Percentiles rank a stretch among this genome's conserved stretches.
phyloP scores from a whole-genome alignment of 2,113 vertebrate species.

The Okapia johnstoni region DNA sequence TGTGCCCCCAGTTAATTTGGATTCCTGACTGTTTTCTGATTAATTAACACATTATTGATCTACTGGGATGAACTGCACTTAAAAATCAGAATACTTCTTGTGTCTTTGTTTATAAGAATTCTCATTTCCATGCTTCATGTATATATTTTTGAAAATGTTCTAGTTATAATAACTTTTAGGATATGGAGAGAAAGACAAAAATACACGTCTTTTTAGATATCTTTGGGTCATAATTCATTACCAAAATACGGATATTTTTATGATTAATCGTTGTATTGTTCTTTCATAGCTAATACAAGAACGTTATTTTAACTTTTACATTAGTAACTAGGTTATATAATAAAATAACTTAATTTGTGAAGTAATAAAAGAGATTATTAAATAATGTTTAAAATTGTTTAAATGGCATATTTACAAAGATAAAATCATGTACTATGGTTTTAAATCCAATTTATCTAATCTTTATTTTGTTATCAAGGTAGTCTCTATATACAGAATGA shows the following conservation, averaged over 20 bases:
- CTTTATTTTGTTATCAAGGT: neutral
- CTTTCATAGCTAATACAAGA: neutral
- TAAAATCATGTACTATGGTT: neutral
- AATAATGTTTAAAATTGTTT: neutral
- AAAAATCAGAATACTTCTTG: neutral
- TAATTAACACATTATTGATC: neutral
- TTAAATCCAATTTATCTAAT: neutral
- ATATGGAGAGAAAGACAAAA: neutral
- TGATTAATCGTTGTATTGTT: neutral
- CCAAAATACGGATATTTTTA: neutral
- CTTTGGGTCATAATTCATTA: neutral
- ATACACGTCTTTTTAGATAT: neutral
- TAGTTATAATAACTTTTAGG: neutral
- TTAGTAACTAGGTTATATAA: neutral
- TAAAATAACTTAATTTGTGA: neutral
- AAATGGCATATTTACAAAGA: neutral
- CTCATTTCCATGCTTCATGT: neutral
- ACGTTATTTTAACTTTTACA: neutral
- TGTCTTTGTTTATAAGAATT: neutral
- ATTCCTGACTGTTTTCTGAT: neutral
- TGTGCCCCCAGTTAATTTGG: neutral
- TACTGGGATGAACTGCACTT: neutral
- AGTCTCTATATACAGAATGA: neutral
- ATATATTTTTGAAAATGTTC: neutral
- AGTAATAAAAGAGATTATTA: neutral